Base-by-base conservation (phyloP, 1,140 invertebrate genomes). In the Drosophila neocordata region DNA sequence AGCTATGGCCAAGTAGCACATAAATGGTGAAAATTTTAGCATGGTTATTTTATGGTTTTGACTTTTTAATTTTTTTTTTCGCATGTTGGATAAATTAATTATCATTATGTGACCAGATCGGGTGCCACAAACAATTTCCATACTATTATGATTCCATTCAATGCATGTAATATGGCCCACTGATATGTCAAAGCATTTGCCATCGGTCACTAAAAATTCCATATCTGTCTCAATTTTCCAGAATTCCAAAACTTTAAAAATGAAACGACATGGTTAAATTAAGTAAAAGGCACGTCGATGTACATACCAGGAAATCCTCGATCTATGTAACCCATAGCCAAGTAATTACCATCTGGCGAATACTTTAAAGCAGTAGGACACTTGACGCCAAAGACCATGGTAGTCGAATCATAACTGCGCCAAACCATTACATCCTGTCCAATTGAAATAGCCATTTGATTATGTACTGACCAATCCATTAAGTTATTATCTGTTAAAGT, bases 391-490 rank as follows among this genome's bases (percentile, higher is more conserved):
- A 85, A 91, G 4, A 89, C 57, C 82, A 90, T 81, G 5, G 84
- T 90, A 15, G 69, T 77, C 38, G 85, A 76, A 7, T 77, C 72
- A 0, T 64, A 48, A 24, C 79, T 77, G 15, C 79, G 80, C 88
- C 88, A 91, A 11, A 91, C 55, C 37, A 91, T 85, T 5, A 91
- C 51, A 38, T 90, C 83, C 24, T 82, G 48, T 1, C 78, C 85
- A 57, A 80, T 85, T 0, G 88, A 85, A 12, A 89, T 65, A 0
- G 79, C 90, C 38, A 91, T 83, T 58, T 89, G 90, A 37, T 69
- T 83, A n/a, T 63, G 65, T 0, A 35, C 18, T 0, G 90, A 91
- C 90, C 90, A 91, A 44, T 90, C 90, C 69, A 91, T 84, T 22
- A 90, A 38, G 59, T 91, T 91, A 7, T 65, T 59, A 71, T 84